Evolutionary conservation across 2,888 invertebrate genomes (phyloP).

Genomic region (Synergus laeviventris): DNA sequence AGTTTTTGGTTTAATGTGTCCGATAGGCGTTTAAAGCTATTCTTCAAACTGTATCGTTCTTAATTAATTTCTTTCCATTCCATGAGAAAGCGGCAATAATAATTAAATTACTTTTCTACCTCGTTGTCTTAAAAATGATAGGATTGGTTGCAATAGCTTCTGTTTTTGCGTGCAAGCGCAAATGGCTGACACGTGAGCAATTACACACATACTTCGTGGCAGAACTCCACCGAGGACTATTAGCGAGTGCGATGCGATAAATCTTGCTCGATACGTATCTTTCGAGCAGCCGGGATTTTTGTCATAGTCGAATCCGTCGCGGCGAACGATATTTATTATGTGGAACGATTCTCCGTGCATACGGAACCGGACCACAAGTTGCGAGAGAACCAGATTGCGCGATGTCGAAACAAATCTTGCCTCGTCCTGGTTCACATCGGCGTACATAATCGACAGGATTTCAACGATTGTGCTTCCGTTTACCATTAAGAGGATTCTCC

Average conservation of each 20-base stretch:
- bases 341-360: constrained; percentile 34
- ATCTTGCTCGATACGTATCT: constrained; percentile 35
- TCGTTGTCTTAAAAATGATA: neutral
- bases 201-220: constrained; percentile 25
- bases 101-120: neutral
- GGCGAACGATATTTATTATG: constrained; percentile 32
- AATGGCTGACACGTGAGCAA: constrained; percentile 32
- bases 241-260: constrained; percentile 31
- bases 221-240: constrained; percentile 25
- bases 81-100: neutral
- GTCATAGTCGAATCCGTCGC: constrained; percentile 35
- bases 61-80: neutral
- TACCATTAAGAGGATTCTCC: neutral
- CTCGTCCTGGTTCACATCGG: constrained; percentile 29
- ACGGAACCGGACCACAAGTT: constrained; percentile 14
- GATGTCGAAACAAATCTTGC: constrained; percentile 27
- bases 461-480: constrained; percentile 28
- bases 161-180: neutral
- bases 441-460: constrained; percentile 14
- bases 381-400: constrained; percentile 20
- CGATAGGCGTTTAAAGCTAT: no score
- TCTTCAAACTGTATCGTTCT: no score
- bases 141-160: neutral
- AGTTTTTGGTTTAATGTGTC: no score
- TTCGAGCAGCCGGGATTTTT: constrained; percentile 23